A percentile compares a stretch with the other conserved stretches of the same genome.
These are phyloP conservation scores for Lordiphosa andalusiaca DNA, from an alignment of 2,888 invertebrate genomes.

Conservation along the genomic window DNA sequence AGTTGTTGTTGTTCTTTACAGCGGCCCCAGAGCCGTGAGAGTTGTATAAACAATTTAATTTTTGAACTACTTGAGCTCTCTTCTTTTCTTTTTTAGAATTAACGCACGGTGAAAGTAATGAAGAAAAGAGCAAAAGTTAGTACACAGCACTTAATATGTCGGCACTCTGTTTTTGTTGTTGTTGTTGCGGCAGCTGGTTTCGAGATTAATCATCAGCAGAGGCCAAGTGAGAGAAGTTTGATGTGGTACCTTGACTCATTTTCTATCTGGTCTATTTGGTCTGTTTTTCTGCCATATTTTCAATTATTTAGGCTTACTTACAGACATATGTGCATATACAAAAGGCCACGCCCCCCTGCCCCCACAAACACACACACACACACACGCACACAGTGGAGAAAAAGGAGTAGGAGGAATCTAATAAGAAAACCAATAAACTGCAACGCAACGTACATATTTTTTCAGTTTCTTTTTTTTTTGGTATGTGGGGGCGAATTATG, in stretches of 20 bases:
- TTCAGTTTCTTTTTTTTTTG: slow-evolving; percentile 14
- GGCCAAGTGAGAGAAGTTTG: too few species aligned
- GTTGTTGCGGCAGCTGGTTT: slow-evolving; percentile 26
- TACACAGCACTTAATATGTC: slow-evolving; percentile 52
- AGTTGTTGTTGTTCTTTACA: slow-evolving; percentile 7
- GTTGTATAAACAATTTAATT: slow-evolving; percentile 59
- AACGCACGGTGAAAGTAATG: slow-evolving; percentile 64
- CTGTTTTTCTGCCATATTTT: slow-evolving; percentile 3
- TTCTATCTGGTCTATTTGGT: background rate
- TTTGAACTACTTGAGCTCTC: slow-evolving; percentile 40
- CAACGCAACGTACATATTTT: slow-evolving; percentile 21
- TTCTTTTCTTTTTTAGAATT: slow-evolving; percentile 41
- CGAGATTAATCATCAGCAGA: slow-evolving; percentile 57
- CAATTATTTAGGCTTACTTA: slow-evolving; percentile 4
- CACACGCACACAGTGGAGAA: slow-evolving; percentile 25
- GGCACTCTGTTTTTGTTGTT: slow-evolving; percentile 29
- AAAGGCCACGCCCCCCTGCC: slow-evolving; percentile 12
- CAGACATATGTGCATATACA: slow-evolving; percentile 4
- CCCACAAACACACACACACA: slow-evolving; percentile 36
- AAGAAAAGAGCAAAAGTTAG: slow-evolving; percentile 31
- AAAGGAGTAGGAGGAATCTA: slow-evolving; percentile 45
- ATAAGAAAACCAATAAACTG: slow-evolving; percentile 64
- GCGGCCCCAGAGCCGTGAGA: background rate
- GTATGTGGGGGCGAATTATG: slow-evolving; percentile 59
- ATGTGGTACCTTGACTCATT: slow-evolving; percentile 24